Conservation (phyloP, 1,140 invertebrate species). For the Drosophila ohnishii region DNA sequence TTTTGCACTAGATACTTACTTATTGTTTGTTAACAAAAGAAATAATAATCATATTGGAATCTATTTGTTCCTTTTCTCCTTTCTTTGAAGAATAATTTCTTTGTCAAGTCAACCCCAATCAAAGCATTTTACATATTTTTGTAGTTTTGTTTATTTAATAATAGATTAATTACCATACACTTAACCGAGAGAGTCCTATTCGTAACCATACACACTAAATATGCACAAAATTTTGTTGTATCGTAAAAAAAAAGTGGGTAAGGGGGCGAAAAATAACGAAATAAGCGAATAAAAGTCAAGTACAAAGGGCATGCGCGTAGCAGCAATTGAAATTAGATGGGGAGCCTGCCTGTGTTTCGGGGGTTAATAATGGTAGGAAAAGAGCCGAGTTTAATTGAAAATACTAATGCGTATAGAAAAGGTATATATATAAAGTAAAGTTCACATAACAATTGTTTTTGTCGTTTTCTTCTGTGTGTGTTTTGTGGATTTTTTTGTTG, state of each 20-base stretch:
- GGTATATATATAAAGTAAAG: slow-evolving; percentile 71
- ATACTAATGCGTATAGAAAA: slow-evolving; percentile 76
- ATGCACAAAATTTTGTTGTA: slow-evolving; percentile 74
- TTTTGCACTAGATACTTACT: background rate
- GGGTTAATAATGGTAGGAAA: slow-evolving; percentile 50
- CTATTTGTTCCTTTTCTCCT: background rate
- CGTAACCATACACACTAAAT: slow-evolving; percentile 80
- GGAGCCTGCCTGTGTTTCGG: slow-evolving; percentile 2
- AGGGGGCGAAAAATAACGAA: slow-evolving; percentile 33
- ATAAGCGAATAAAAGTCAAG: slow-evolving; percentile 35
- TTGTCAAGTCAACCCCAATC: background rate
- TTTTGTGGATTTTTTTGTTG: slow-evolving; percentile 43
- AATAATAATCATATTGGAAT: background rate
- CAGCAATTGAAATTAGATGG: slow-evolving; percentile 32
- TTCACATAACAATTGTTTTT: slow-evolving; percentile 74
- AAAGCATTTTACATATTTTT: slow-evolving; percentile 32
- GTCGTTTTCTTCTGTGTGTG: slow-evolving; percentile 39
- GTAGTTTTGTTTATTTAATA: slow-evolving; percentile 77
- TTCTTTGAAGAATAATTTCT: background rate
- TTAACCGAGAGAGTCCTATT: slow-evolving; percentile 80
- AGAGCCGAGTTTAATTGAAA: slow-evolving; percentile 67
- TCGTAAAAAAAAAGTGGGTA: slow-evolving; percentile 44
- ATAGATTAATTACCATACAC: slow-evolving; percentile 80
- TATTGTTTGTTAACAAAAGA: slow-evolving; percentile 7
- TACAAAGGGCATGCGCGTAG: slow-evolving; percentile 30